Evolutionary conservation across 2,113 vertebrate genomes (phyloP).

Genomic region (Cebidichthys violaceus): DNA sequence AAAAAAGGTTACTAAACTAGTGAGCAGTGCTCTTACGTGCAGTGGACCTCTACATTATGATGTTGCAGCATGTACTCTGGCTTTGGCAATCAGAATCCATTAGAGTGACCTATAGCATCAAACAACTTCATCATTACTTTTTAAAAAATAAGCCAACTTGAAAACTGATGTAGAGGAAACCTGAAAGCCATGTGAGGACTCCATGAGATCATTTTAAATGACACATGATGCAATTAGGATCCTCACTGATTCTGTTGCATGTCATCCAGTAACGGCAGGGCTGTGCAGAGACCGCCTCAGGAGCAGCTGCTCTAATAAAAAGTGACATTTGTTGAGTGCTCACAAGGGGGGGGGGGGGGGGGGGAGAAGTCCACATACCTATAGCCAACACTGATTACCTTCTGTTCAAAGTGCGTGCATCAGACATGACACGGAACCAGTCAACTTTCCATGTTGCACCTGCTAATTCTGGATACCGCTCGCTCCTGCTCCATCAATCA

Average conservation of each 20-base stretch:
- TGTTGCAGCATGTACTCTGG: not conserved
- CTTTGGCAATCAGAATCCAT: conserved; percentile 11
- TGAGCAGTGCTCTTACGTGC: not conserved
- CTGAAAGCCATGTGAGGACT: not conserved
- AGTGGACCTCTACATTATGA: conserved; percentile 21
- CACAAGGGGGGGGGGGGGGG: conserved; percentile 13
- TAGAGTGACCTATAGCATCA: not conserved
- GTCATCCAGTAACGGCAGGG: conserved; percentile 41
- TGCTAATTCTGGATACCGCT: conserved; percentile 35
- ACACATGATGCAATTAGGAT: conserved; percentile 57
- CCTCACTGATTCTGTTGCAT: conserved; percentile 45
- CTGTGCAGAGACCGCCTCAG: conserved; percentile 53
- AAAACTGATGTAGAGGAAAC: conserved; percentile 4
- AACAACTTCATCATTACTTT: not conserved
- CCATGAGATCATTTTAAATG: conserved; percentile 30
- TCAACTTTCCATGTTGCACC: conserved; percentile 41
- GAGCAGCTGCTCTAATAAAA: conserved; percentile 66
- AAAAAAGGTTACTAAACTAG: not conserved
- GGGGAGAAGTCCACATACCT: conserved; percentile 41
- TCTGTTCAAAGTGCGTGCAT: conserved; percentile 36
- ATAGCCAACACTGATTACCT: conserved; percentile 47
- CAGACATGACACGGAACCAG: conserved; percentile 34
- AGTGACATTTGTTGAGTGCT: conserved; percentile 59
- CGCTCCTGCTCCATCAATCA: conserved; percentile 38
- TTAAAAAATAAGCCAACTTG: not conserved